phyloP scores from a whole-genome alignment of 2,888 invertebrate genomes.

The Diaphora mendica region DNA sequence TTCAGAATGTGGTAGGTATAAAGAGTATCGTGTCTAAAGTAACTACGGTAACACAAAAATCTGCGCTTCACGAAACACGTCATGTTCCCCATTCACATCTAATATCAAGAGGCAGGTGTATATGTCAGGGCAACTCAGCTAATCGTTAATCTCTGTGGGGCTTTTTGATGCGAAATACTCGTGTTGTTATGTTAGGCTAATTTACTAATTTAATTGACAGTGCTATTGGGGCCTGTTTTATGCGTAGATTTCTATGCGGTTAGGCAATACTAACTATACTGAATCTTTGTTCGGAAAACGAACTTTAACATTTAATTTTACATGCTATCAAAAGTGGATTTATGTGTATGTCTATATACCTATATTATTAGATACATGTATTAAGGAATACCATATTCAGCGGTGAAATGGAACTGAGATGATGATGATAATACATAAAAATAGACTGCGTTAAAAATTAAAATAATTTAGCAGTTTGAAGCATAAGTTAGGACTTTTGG shows the following conservation, averaged over 20 bases:
- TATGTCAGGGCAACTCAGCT: not conserved
- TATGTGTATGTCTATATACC: not conserved
- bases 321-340: not conserved
- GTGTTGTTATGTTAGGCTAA: not conserved
- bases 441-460: no score
- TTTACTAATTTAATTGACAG: not conserved
- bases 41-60: not conserved
- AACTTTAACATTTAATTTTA: not conserved
- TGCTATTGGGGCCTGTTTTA: not conserved
- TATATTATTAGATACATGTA: no score
- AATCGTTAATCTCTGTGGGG: conserved; percentile 10
- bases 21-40: not conserved
- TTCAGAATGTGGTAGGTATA: not conserved
- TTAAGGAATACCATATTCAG: no score
- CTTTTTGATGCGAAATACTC: not conserved
- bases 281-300: not conserved
- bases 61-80: not conserved
- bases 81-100: not conserved
- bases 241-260: not conserved
- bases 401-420: no score
- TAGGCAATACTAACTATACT: not conserved
- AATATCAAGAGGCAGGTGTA: conserved; percentile 7
- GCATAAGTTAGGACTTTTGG: not conserved
- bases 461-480: no score
- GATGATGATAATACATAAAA: no score